Conservation (phyloP, 2,888 invertebrate genomes). For the Coelopa pilipes region DNA sequence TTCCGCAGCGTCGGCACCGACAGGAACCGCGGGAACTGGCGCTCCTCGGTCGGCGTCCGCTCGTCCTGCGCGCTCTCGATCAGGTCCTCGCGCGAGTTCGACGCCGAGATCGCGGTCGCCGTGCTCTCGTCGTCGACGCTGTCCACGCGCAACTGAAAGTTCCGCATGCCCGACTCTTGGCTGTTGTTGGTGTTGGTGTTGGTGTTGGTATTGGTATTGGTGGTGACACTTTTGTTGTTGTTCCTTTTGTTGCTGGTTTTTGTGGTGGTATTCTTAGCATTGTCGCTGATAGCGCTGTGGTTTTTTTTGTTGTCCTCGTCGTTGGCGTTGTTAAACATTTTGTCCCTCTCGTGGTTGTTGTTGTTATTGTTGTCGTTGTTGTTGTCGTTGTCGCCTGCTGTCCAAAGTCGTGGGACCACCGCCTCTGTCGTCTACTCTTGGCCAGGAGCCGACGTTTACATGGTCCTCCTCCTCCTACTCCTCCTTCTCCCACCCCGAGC, state of each 20-base stretch:
- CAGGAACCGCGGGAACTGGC: slow-evolving; percentile 60
- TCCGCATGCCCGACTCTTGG: slow-evolving; percentile 10
- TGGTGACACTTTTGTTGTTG: not conserved
- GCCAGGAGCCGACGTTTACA: not conserved
- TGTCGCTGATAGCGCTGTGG: not conserved
- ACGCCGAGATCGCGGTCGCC: slow-evolving; percentile 56
- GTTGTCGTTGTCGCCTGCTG: not conserved
- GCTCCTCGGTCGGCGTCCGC: slow-evolving; percentile 41
- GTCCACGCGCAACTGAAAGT: slow-evolving; percentile 57
- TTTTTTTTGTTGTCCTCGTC: not conserved
- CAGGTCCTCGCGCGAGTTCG: slow-evolving; percentile 61
- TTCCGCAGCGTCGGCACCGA: slow-evolving; percentile 62
- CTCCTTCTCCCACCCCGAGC: no score
- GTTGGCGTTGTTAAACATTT: not conserved
- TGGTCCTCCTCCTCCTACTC: no score
- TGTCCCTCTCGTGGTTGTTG: not conserved
- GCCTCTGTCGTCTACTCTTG: not conserved
- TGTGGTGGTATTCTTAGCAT: not conserved
- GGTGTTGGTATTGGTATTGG: not conserved
- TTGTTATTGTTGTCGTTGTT: slow-evolving; percentile 18
- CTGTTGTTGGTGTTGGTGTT: slow-evolving; percentile 41
- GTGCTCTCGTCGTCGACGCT: slow-evolving; percentile 56
- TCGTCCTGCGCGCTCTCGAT: slow-evolving; percentile 45
- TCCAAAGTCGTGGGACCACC: not conserved
- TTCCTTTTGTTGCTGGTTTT: slow-evolving; percentile 4